Percentiles rank a stretch among this genome's conserved stretches.
Conservation (phyloP, 1,140 invertebrate genomes). For the Wasmannia auropunctata region DNA sequence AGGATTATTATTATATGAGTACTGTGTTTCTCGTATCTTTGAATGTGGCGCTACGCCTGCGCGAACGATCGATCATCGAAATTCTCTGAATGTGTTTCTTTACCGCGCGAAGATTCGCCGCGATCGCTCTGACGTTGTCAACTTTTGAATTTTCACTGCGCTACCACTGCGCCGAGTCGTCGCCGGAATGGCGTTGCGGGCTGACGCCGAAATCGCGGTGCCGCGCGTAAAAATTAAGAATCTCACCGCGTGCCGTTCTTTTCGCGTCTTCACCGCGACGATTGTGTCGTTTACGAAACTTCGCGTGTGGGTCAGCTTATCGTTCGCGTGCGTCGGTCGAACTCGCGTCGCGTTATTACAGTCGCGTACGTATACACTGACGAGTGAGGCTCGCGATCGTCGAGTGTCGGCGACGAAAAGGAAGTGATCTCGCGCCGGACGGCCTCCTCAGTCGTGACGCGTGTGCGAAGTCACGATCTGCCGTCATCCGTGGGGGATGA, state of each 20-base stretch:
- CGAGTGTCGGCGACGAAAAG: neutral
- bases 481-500: conserved; percentile 38
- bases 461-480: conserved; percentile 67
- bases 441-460: conserved; percentile 55
- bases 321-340: neutral
- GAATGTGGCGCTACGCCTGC: neutral
- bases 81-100: neutral
- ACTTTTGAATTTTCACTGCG: neutral
- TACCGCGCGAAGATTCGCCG: conserved; percentile 6
- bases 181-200: neutral
- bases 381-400: neutral
- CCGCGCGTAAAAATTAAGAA: neutral
- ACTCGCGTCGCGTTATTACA: neutral
- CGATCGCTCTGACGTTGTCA: neutral
- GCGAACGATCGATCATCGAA: neutral
- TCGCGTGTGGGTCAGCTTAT: neutral
- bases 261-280: neutral
- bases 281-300: neutral
- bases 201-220: neutral
- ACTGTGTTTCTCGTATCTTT: neutral
- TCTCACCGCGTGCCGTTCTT: neutral
- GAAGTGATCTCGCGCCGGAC: neutral
- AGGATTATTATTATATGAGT: neutral
- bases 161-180: neutral
- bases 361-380: no score